These are phyloP conservation scores for Chrysopa pallens DNA, from an alignment of 1,140 invertebrate genomes.

Conservation along the genomic window DNA sequence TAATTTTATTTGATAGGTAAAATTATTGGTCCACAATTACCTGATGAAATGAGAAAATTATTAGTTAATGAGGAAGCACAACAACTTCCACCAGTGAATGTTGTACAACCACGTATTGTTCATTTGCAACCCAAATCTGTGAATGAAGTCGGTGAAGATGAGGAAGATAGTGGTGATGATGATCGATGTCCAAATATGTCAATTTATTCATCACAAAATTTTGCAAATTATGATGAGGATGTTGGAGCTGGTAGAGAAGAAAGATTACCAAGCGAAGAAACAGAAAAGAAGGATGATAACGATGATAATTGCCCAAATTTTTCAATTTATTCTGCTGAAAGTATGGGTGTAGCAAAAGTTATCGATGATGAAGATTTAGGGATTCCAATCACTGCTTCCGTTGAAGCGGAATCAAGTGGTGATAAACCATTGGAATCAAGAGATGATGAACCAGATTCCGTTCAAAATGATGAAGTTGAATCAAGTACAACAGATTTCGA, in stretches of 20 bases:
- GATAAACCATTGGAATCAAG: conserved; percentile 3
- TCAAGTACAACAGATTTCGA: not conserved
- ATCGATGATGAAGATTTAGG: conserved; percentile 15
- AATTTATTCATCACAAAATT: not conserved
- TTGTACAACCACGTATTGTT: not conserved
- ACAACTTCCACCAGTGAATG: not conserved
- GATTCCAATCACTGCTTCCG: not conserved
- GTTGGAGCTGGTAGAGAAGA: not conserved
- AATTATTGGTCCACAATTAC: not conserved
- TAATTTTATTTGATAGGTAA: too few species aligned
- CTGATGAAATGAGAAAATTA: not conserved
- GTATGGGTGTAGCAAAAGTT: conserved; percentile 49
- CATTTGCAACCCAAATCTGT: not conserved
- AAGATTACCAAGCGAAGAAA: conserved; percentile 5
- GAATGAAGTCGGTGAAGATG: not conserved
- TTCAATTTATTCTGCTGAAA: conserved; percentile 62
- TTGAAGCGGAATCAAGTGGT: conserved; percentile 3
- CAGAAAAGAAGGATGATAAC: conserved; percentile 22
- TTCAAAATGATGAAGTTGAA: not conserved
- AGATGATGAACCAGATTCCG: not conserved
- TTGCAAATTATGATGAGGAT: not conserved
- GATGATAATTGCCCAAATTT: conserved; percentile 66
- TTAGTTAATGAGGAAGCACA: not conserved
- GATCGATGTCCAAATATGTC: not conserved
- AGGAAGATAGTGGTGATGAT: not conserved